Conservation (phyloP, 2,113 vertebrate species). For the Lophura nycthemera region DNA sequence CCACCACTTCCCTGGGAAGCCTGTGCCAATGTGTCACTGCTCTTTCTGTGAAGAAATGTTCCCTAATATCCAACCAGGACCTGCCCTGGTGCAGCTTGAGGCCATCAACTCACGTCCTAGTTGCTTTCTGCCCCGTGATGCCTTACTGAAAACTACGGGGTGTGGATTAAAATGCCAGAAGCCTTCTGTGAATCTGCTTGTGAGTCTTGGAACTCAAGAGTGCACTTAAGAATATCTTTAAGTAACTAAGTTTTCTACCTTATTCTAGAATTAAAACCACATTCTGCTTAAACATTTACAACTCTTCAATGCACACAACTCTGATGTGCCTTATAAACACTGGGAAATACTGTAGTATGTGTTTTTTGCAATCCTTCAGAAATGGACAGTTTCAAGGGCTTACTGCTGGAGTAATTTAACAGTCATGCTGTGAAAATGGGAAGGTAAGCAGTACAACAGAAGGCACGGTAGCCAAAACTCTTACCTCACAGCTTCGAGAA, state of each 20-base stretch:
- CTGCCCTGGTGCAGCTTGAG: too few relatives aligned
- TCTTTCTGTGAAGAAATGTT: too few relatives aligned
- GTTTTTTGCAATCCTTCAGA: not conserved
- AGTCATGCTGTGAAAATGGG: not conserved
- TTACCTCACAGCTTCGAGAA: constrained; percentile 1
- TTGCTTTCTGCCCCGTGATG: not conserved
- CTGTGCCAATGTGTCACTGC: too few relatives aligned
- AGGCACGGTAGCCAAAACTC: not conserved
- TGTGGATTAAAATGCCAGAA: not conserved
- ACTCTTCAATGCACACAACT: not conserved
- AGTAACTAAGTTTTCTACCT: not conserved
- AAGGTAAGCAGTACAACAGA: not conserved
- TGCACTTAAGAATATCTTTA: not conserved
- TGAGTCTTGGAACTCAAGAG: not conserved
- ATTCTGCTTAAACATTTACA: not conserved
- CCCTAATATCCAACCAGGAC: too few relatives aligned
- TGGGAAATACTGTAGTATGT: not conserved
- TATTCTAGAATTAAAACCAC: not conserved
- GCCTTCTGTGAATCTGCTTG: not conserved
- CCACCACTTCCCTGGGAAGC: too few relatives aligned
- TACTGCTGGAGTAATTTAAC: not conserved
- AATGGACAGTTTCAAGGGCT: not conserved
- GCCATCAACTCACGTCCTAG: too few relatives aligned
- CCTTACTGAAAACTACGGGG: not conserved
- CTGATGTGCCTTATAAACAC: not conserved